These are phyloP conservation scores for Eublepharis macularius DNA, from an alignment of 2,113 vertebrate genomes.

Conservation along the genomic window DNA sequence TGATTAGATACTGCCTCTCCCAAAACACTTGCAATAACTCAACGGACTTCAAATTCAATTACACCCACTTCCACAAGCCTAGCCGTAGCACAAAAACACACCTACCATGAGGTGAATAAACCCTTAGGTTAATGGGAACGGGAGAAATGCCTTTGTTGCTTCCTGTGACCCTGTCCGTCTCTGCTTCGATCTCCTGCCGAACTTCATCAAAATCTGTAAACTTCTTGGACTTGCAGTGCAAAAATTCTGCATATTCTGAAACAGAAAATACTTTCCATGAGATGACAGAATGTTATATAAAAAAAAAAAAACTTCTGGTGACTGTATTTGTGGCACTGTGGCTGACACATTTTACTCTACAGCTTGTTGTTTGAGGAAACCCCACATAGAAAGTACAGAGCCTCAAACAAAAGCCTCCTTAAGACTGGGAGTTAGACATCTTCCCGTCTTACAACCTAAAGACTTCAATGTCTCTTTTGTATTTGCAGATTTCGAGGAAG, in stretches of 20 bases:
- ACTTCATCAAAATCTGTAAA: conserved; percentile 98
- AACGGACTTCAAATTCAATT: background rate
- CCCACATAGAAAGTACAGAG: too few species aligned
- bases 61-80: background rate
- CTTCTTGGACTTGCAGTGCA: conserved; percentile 96
- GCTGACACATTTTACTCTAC: too few species aligned
- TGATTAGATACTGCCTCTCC: background rate
- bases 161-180: conserved; percentile 93
- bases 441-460: too few species aligned
- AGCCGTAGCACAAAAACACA: background rate
- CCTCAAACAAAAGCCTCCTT: too few species aligned
- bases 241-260: conserved; percentile 93
- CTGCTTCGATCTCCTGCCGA: conserved; percentile 90
- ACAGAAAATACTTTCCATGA: background rate
- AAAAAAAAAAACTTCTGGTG: too few species aligned
- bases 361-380: too few species aligned
- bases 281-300: too few species aligned
- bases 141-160: conserved; percentile 97
- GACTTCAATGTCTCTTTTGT: too few species aligned
- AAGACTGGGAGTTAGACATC: too few species aligned
- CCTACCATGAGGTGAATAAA: conserved; percentile 93
- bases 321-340: too few species aligned
- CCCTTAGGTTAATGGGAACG: conserved; percentile 92
- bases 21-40: background rate
- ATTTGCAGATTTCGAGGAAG: too few species aligned